Evolutionary conservation across 2,888 invertebrate genomes (phyloP).

Genomic region (Metellina segmentata): DNA sequence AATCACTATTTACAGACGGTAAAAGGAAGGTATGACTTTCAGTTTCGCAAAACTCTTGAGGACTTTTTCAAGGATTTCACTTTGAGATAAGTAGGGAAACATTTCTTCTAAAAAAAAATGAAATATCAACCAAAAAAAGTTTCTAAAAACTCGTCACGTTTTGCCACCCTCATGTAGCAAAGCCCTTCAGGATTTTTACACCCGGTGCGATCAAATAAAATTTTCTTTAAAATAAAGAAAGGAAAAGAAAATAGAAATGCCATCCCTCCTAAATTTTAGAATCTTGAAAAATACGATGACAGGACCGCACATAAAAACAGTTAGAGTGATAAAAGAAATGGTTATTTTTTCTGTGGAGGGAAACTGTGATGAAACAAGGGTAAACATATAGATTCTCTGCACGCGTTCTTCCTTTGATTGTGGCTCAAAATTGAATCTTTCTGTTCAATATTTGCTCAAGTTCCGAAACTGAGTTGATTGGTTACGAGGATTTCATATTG

Average conservation of each 20-base stretch:
- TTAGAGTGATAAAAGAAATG: slow-evolving; percentile 30
- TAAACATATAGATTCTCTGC: slow-evolving; percentile 11
- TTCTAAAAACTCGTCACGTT: neutral
- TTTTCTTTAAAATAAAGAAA: neutral
- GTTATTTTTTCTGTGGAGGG: neutral
- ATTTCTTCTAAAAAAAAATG: neutral
- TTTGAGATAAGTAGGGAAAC: neutral
- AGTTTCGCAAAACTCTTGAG: neutral
- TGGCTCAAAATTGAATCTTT: neutral
- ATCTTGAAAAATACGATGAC: slow-evolving; percentile 14
- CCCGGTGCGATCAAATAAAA: neutral
- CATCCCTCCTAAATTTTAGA: neutral
- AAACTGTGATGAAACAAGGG: slow-evolving; percentile 7
- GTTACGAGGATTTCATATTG: no score
- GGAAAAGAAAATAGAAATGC: neutral
- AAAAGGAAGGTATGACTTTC: neutral
- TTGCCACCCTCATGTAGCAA: neutral
- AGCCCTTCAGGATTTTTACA: neutral
- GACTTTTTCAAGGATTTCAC: neutral
- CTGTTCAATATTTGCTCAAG: slow-evolving; percentile 31
- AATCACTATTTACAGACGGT: neutral
- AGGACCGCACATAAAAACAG: slow-evolving; percentile 20
- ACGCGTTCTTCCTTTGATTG: neutral
- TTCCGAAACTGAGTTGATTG: neutral
- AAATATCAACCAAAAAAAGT: neutral